These are phyloP conservation scores for Drosophila pullipes DNA, from an alignment of 2,888 invertebrate genomes.

Conservation along the genomic window DNA sequence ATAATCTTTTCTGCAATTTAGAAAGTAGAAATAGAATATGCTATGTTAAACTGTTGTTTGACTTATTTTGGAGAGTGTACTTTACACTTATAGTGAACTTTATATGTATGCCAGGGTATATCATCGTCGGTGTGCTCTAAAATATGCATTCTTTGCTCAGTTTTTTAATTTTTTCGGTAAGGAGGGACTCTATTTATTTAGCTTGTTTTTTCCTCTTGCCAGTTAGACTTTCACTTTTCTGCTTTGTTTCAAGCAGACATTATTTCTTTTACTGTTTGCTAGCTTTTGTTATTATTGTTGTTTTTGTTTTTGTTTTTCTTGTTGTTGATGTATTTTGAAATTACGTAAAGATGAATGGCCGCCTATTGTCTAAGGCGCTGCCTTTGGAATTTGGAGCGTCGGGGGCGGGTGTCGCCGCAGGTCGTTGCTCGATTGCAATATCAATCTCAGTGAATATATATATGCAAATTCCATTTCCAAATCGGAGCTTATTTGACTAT, in stretches of 20 bases:
- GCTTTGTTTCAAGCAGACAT: slow-evolving; percentile 73
- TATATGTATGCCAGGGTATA: background rate
- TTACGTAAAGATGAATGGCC: slow-evolving; percentile 80
- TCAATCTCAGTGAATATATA: slow-evolving; percentile 39
- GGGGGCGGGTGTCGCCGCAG: slow-evolving; percentile 14
- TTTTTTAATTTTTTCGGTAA: slow-evolving; percentile 17
- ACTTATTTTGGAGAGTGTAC: background rate
- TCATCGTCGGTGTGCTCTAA: background rate
- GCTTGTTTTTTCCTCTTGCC: slow-evolving; percentile 20
- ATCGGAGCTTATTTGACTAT: slow-evolving; percentile 21
- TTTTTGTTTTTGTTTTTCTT: slow-evolving; percentile 21
- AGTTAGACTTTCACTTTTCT: slow-evolving; percentile 73
- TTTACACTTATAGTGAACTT: too few relatives aligned
- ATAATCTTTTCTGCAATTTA: background rate
- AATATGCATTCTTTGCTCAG: background rate
- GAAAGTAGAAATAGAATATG: background rate
- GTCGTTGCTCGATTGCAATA: slow-evolving; percentile 56
- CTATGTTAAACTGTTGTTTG: background rate
- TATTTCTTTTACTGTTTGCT: slow-evolving; percentile 28
- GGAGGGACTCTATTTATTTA: slow-evolving; percentile 25
- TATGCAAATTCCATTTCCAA: slow-evolving; percentile 16
- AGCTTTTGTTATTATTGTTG: slow-evolving; percentile 24
- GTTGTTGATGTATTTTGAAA: slow-evolving; percentile 55
- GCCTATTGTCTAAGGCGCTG: slow-evolving; percentile 63
- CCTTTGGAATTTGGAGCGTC: slow-evolving; percentile 58